Conservation (phyloP, 2,797 vertebrate species). For the Calcarius lapponicus region DNA sequence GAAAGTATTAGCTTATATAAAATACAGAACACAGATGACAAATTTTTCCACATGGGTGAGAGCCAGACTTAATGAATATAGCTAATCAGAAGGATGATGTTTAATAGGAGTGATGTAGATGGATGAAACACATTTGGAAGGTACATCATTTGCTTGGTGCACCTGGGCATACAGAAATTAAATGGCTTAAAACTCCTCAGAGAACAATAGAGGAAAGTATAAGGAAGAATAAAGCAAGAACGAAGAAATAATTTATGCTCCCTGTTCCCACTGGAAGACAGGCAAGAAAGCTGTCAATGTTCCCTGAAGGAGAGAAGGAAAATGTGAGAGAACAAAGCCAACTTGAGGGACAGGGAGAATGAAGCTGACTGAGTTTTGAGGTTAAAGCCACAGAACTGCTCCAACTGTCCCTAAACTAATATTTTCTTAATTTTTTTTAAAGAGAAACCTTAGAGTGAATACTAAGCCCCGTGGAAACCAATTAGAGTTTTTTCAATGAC, state of each 20-base stretch:
- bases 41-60: background rate
- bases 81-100: background rate
- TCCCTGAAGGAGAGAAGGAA: conserved; percentile 2
- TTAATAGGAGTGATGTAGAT: background rate
- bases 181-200: background rate
- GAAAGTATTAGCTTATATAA: background rate
- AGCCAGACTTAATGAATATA: background rate
- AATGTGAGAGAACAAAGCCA: background rate
- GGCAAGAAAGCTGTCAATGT: conserved; percentile 1
- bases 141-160: background rate
- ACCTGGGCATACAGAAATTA: background rate
- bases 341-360: background rate
- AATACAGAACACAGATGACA: background rate
- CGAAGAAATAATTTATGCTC: conserved; percentile 6
- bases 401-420: background rate
- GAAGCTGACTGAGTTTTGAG: background rate
- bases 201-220: background rate
- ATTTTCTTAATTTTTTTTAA: background rate
- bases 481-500: background rate
- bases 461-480: background rate
- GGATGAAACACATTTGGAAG: background rate
- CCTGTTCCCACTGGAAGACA: background rate
- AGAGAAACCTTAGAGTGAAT: background rate
- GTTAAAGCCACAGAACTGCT: background rate
- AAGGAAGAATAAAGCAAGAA: conserved; percentile 10